phyloP scores from a whole-genome alignment of 2,888 invertebrate species.

The Notodonta dromedarius region DNA sequence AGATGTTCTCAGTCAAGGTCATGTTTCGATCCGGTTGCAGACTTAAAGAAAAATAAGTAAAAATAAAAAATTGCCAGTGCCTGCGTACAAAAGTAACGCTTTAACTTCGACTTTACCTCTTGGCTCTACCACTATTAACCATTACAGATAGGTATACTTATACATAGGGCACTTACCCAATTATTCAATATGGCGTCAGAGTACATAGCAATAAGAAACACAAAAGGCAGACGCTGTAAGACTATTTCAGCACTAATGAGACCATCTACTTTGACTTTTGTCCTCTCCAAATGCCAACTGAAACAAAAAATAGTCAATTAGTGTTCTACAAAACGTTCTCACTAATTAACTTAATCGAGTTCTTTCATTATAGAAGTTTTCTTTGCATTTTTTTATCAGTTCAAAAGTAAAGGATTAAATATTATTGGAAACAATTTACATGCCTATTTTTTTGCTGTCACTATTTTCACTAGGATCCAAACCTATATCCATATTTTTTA shows the following conservation, averaged over 20 bases:
- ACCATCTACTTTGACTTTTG: conserved; percentile 69
- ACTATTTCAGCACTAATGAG: conserved; percentile 62
- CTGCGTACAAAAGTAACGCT: too few species aligned
- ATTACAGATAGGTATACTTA: too few species aligned
- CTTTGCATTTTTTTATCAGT: conserved; percentile 51
- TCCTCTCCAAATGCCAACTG: conserved; percentile 56
- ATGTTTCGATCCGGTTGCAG: too few species aligned
- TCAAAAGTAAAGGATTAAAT: conserved; percentile 7
- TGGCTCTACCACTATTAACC: too few species aligned
- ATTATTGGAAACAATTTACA: neutral
- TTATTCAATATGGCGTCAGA: neutral
- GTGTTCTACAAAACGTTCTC: conserved; percentile 71
- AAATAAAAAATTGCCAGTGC: too few species aligned
- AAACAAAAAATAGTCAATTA: conserved; percentile 73
- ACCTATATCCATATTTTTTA: too few species aligned
- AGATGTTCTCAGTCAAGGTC: too few species aligned
- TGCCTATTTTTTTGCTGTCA: neutral
- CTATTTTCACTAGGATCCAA: neutral
- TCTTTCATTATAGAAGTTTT: conserved; percentile 60
- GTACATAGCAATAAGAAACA: conserved; percentile 17
- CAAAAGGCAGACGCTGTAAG: conserved; percentile 42
- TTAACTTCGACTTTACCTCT: too few species aligned
- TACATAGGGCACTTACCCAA: too few species aligned
- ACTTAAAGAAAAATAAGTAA: too few species aligned
- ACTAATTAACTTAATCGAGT: conserved; percentile 77